Base-by-base conservation (phyloP, 2,888 invertebrate genomes). In the Synergus gifuensis region DNA sequence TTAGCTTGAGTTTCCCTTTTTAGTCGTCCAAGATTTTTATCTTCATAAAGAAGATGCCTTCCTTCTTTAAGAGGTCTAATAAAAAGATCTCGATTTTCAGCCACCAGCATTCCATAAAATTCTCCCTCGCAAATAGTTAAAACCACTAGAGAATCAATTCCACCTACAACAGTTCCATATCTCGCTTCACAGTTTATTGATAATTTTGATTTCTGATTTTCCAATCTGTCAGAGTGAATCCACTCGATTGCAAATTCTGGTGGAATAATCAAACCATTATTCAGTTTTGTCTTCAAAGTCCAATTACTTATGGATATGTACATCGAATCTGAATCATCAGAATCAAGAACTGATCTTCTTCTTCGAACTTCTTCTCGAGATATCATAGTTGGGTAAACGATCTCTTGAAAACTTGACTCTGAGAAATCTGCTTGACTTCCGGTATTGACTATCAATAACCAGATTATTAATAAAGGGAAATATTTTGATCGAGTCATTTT, bases 81-180 rank as follows among this genome's bases (percentile, higher is more conserved):
- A 63, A 94, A 92, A 77, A 93, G 94, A 79, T 93, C 92, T 77
- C 93, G 92, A 14, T 91, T 90, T 2, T 91, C 92, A 3, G 94
- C 92, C 82, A 93, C 92, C 67, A 94, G 91, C 84, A 94, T 86
- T 5, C 94, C 94, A 81, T 94, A 94, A 81, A 94, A 90, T 84
- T 93, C 93, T 14, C 93, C 93, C 0, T 90, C 92, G 85, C 94
- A 94, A 76, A 94, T 93, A 1, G 94, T 94, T 78, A 94, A 91
- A 1, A 94, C 93, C 3, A 93, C 94, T 9, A 93, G 87, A 0
- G 94, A 94, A 8, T 88, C 87, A 16, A 90, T 88, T 78, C 89
- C 54, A 91, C 83, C 80, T 3, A 84, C 66, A 18, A 88, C 77
- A 4, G 78, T 82, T 22, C 89, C 90, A 22, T 84, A 83, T 5